Percentiles rank a stretch among this genome's conserved stretches.
phyloP scores from a whole-genome alignment of 2,888 invertebrate genomes.

The Noctua pronuba region DNA sequence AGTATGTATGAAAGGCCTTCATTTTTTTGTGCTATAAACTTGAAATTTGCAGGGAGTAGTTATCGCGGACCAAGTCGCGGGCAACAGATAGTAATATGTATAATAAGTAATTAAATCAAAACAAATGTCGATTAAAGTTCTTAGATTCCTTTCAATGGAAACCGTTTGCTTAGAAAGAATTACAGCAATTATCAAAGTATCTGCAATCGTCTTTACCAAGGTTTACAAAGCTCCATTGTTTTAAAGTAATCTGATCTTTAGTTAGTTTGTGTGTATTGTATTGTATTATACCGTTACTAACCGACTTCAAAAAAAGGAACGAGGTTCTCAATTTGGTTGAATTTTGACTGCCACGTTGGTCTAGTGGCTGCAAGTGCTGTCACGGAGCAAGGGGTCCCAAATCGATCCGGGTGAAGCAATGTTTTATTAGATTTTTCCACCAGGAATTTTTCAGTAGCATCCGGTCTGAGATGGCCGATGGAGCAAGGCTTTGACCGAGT shows the following conservation, averaged over 20 bases:
- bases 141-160: conserved; percentile 24
- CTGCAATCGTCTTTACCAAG: conserved; percentile 18
- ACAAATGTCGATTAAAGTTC: conserved; percentile 17
- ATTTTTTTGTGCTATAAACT: too few species aligned
- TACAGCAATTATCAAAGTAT: conserved; percentile 33
- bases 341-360: background rate
- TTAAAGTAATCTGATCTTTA: conserved; percentile 34
- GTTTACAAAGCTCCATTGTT: conserved; percentile 44
- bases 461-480: too few species aligned
- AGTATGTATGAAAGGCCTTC: too few species aligned
- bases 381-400: background rate
- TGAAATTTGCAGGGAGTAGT: too few species aligned
- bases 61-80: too few species aligned
- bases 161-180: conserved; percentile 16
- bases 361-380: background rate
- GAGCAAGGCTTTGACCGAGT: too few species aligned
- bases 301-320: background rate
- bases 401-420: background rate
- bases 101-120: background rate
- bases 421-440: background rate
- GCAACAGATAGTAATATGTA: too few species aligned
- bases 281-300: conserved; percentile 17
- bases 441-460: background rate
- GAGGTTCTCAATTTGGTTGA: background rate
- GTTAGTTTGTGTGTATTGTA: conserved; percentile 40